Conservation (phyloP, 2,797 vertebrate species). For the Scolopax bukidnonensis region DNA sequence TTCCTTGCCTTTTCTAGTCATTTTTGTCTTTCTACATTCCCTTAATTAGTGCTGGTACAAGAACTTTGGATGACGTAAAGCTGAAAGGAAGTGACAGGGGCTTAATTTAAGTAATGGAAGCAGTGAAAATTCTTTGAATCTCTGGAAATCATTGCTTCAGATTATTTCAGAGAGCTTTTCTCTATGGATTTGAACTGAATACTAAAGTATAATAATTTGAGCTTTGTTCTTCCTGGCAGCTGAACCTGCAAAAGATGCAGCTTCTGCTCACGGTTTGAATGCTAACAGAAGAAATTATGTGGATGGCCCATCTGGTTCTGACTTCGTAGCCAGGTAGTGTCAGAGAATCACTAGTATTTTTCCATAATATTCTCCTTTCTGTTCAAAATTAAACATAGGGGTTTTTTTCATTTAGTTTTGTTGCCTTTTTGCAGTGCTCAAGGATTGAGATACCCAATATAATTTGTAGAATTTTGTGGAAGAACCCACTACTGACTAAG, state of each 20-base stretch:
- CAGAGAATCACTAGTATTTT: not conserved
- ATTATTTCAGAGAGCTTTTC: not conserved
- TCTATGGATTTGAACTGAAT: not conserved
- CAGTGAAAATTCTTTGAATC: not conserved
- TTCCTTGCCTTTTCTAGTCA: not conserved
- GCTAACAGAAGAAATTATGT: conserved; percentile 86
- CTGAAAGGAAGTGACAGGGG: not conserved
- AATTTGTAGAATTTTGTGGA: not conserved
- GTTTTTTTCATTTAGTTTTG: not conserved
- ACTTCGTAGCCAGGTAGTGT: conserved; percentile 84
- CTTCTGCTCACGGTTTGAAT: conserved; percentile 83
- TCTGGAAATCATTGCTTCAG: not conserved
- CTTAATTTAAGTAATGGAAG: not conserved
- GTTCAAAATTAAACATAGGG: not conserved
- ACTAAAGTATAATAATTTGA: not conserved
- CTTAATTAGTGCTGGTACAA: not conserved
- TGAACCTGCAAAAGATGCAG: conserved; percentile 82
- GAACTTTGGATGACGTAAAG: not conserved
- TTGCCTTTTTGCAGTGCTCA: not conserved
- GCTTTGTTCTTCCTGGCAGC: conserved; percentile 49
- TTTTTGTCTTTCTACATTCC: not conserved
- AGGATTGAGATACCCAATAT: not conserved
- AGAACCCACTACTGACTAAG: not conserved
- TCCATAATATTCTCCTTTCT: not conserved
- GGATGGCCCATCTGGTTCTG: conserved; percentile 84